A percentile compares a stretch with the other conserved stretches of the same genome.
phyloP scores from a whole-genome alignment of 2,797 vertebrate genomes.

The Rhinoraja longicauda region DNA sequence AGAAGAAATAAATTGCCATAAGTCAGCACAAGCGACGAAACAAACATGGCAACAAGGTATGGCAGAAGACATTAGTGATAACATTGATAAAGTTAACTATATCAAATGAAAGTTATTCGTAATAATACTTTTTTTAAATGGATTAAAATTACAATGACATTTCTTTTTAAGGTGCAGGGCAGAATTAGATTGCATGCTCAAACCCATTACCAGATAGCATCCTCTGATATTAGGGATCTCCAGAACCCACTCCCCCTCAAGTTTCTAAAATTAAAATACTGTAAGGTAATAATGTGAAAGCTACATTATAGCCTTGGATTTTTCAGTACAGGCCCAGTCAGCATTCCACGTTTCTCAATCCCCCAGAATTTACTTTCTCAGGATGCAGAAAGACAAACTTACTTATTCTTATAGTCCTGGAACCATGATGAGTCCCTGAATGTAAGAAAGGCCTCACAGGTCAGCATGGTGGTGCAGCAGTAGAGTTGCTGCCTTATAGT shows the following conservation, averaged over 20 bases:
- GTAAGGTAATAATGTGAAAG: too few species aligned
- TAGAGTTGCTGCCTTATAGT: too few species aligned
- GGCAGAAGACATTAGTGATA: neutral
- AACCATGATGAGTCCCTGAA: too few species aligned
- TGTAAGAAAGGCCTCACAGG: too few species aligned
- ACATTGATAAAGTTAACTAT: neutral
- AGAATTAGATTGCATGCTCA: neutral
- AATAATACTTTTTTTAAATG: neutral
- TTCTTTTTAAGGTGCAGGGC: neutral
- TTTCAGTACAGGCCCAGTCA: too few species aligned
- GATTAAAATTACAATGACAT: neutral
- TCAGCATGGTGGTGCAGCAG: too few species aligned
- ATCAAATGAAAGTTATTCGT: neutral
- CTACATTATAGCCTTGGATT: neutral
- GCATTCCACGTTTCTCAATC: too few species aligned
- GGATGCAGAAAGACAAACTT: too few species aligned
- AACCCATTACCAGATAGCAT: neutral
- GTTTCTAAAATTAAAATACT: neutral
- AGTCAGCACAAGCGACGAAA: neutral
- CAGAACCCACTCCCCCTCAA: neutral
- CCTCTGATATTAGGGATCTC: neutral
- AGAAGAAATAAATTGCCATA: neutral
- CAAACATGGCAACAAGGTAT: neutral
- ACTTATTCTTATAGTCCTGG: too few species aligned
- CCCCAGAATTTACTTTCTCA: too few species aligned